These are phyloP conservation scores for Paedocypris micromegethes DNA, from an alignment of 2,797 vertebrate genomes.

Conservation along the genomic window DNA sequence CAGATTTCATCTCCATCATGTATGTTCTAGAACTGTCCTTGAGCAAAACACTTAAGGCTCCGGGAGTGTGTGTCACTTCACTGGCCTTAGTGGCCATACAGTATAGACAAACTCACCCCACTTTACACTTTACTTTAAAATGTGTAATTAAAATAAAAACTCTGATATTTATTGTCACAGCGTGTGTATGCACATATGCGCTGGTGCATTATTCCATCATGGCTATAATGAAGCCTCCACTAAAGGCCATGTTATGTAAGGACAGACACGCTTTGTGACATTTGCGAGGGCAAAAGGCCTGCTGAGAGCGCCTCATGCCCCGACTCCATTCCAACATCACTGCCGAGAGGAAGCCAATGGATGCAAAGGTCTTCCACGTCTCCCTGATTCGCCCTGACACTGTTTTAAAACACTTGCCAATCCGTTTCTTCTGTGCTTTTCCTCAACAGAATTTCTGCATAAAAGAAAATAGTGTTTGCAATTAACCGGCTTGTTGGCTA, in stretches of 20 bases:
- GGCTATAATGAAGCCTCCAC: constrained; percentile 31
- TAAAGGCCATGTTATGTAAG: constrained; percentile 44
- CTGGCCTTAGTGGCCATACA: no score
- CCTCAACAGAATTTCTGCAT: neutral
- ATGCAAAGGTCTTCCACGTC: constrained; percentile 32
- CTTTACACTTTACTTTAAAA: no score
- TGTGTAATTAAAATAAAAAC: no score
- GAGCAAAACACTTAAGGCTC: no score
- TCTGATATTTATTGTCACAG: constrained; percentile 10
- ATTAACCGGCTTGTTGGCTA: no score
- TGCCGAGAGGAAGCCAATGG: constrained; percentile 8
- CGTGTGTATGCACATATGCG: neutral
- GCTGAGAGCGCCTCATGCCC: constrained; percentile 17
- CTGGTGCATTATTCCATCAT: constrained; percentile 8
- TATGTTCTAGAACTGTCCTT: no score
- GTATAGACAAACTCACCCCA: no score
- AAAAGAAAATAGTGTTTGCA: neutral
- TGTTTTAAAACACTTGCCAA: constrained; percentile 20
- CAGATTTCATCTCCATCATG: no score
- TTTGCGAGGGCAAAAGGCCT: constrained; percentile 32
- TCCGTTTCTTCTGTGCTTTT: constrained; percentile 1
- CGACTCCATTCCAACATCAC: constrained; percentile 26
- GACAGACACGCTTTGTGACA: constrained; percentile 31
- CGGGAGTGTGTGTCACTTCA: no score
- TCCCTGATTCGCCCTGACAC: constrained; percentile 18